Evolutionary conservation across 2,797 vertebrate genomes (phyloP).

Genomic region (Mormyrus proboscirostris): DNA sequence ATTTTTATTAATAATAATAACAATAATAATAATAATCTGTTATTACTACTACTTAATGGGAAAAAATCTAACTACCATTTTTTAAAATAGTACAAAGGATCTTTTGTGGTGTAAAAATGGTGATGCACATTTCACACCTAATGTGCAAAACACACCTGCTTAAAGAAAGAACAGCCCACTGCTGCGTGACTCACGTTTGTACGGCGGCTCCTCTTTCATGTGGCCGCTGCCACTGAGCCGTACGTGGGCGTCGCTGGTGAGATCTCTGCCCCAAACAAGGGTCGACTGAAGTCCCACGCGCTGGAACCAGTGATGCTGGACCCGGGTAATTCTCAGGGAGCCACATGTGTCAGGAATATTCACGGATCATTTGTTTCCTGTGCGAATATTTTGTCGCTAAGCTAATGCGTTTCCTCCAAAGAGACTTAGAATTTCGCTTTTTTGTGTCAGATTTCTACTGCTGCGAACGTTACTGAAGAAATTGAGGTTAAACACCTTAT

Average conservation of each 20-base stretch:
- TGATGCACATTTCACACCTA: neutral
- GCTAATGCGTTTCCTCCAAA: neutral
- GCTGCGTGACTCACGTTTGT: neutral
- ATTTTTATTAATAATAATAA: no score
- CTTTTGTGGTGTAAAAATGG: neutral
- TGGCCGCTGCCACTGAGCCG: neutral
- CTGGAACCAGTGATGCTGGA: neutral
- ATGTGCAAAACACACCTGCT: neutral
- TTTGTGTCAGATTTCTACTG: neutral
- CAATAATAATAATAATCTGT: neutral
- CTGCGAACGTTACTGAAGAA: neutral
- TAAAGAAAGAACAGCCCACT: neutral
- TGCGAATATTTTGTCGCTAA: neutral
- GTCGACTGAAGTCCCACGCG: neutral
- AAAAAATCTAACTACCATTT: neutral
- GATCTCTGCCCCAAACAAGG: neutral
- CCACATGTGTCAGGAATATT: neutral
- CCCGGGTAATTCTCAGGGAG: neutral
- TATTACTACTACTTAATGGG: neutral
- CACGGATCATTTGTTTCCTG: slow-evolving; percentile 5
- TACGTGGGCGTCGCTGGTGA: neutral
- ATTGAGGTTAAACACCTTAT: neutral
- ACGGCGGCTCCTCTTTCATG: neutral
- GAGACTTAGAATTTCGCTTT: neutral
- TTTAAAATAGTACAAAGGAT: neutral